A percentile compares a stretch with the other conserved stretches of the same genome.
Evolutionary conservation across 2,888 invertebrate genomes (phyloP).

Genomic region (Antheraea yamamai): DNA sequence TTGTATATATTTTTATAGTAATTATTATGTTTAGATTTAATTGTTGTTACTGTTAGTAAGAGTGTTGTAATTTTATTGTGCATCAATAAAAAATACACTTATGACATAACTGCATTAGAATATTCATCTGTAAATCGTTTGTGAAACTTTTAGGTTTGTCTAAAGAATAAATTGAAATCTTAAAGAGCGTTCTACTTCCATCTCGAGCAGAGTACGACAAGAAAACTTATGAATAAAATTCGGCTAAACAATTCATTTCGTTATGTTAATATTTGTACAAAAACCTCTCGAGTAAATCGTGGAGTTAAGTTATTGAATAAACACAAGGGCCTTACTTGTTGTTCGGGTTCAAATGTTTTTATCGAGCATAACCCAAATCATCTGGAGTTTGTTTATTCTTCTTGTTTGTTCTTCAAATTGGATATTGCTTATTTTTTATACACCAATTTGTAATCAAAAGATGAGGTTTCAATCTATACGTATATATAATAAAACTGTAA

Average conservation of each 20-base stretch:
- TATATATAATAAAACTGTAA: too few species aligned
- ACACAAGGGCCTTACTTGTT: conserved; percentile 14
- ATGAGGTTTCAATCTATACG: not conserved
- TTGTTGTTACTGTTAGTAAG: too few species aligned
- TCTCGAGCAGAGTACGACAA: not conserved
- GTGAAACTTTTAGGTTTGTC: not conserved
- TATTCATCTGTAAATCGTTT: not conserved
- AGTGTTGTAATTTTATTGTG: too few species aligned
- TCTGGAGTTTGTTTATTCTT: not conserved
- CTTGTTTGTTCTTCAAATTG: not conserved
- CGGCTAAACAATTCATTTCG: conserved; percentile 28
- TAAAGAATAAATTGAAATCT: not conserved
- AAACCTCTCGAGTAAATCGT: conserved; percentile 19
- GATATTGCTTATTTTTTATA: not conserved
- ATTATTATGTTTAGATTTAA: too few species aligned
- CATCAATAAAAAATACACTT: too few species aligned
- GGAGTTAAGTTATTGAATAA: conserved; percentile 25
- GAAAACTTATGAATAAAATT: conserved; percentile 6
- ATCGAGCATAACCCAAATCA: conserved; percentile 10
- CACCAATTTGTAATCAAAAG: not conserved
- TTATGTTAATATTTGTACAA: conserved; percentile 30
- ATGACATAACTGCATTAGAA: too few species aligned
- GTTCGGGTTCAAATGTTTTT: conserved; percentile 14
- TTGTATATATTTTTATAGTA: too few species aligned
- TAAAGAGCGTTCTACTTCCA: not conserved